Evolutionary conservation across 2,113 vertebrate species (phyloP), one percentile per base, ranked within the genome.

Genomic region (Rhinoderma darwinii): DNA sequence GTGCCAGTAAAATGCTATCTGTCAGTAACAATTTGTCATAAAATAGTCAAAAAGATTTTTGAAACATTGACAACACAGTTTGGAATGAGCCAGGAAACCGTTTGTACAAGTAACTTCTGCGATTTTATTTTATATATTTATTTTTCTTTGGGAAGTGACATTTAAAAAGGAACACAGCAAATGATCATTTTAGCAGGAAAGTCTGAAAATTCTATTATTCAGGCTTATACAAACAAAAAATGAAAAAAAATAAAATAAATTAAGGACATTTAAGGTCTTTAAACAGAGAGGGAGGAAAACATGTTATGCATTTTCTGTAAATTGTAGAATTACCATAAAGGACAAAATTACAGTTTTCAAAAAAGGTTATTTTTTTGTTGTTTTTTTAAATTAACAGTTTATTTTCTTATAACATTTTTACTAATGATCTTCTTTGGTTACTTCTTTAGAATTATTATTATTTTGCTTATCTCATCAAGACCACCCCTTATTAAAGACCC

Each of bases 131-230:
- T 25, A 72, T 41, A 72, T 41, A 72, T 72, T 41, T 41, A 25
- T 72, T 72, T 72, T 72, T 25, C 37, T 41, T 72, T 37, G 32
- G 35, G 20, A 41, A 72, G 68, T 72, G 68, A 72, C 68, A 72
- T 72, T 72, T 72, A 72, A 41, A 41, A 41, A 41, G 11, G 68
- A 72, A 25, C 35, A 39, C 30, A 4, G 27, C 35, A 66, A 66
- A 66, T 63, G 11, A 8, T 17, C 12, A 66, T 32, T 66, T 72
- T 39, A 72, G 68, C 32, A 25, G 68, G 18, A 25, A 41, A 68
- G 18, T n/a, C 20, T 4, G 68, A 12, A 72, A 70, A 72, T 41
- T 72, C 35, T 72, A 72, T 72, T 11, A 39, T 25, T 41, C 32
- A 18, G 35, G 35, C 35, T 72, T 72, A 25, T 39, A 72, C 35